Evolutionary conservation across 2,797 vertebrate genomes (phyloP).

Genomic region (Muscicapa striata): DNA sequence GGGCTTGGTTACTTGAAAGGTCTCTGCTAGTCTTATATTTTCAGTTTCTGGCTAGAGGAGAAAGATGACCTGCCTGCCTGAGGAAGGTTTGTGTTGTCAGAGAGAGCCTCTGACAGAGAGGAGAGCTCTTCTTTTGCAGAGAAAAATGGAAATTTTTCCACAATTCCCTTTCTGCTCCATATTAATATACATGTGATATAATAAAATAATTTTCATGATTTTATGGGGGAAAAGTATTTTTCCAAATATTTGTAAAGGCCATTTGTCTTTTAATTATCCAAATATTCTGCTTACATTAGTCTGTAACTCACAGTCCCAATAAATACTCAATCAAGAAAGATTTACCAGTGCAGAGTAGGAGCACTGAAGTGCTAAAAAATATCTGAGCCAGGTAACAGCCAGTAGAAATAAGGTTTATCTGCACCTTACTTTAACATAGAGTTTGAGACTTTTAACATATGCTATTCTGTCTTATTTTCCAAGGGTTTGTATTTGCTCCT

Average conservation of each 20-base stretch:
- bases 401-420: background rate
- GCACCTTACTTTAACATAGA: background rate
- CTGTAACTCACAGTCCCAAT: background rate
- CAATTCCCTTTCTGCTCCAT: background rate
- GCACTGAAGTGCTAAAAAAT: background rate
- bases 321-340: background rate
- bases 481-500: background rate
- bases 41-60: background rate
- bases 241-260: background rate
- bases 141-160: background rate
- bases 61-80: background rate
- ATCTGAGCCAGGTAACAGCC: background rate
- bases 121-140: background rate
- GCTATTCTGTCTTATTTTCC: background rate
- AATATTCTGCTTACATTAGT: background rate
- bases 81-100: background rate
- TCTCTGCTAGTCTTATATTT: background rate
- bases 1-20: background rate
- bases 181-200: background rate
- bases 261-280: background rate
- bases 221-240: background rate
- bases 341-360: background rate
- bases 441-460: background rate
- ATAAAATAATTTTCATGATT: background rate
- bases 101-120: background rate